These are phyloP conservation scores for Cuculus canorus DNA, from an alignment of 2,797 vertebrate species.

Conservation along the genomic window DNA sequence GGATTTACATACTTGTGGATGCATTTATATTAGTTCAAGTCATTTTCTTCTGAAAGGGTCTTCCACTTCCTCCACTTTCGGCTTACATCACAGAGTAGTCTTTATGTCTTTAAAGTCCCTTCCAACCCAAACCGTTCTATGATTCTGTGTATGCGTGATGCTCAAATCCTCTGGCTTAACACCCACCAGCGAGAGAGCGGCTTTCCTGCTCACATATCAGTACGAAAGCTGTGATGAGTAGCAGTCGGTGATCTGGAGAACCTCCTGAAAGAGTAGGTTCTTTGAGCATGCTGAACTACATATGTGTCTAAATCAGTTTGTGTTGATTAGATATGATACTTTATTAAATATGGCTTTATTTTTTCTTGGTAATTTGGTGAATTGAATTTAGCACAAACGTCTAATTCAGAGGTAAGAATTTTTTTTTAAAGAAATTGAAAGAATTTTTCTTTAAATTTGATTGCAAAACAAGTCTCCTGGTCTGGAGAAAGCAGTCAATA, in stretches of 20 bases:
- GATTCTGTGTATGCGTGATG: background rate
- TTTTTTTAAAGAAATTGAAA: background rate
- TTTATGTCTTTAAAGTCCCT: no score
- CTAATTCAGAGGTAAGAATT: background rate
- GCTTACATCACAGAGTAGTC: background rate
- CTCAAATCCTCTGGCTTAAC: background rate
- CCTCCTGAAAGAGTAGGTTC: background rate
- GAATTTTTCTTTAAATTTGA: background rate
- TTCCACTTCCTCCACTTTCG: background rate
- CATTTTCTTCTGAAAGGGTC: background rate
- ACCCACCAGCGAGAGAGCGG: accelerated
- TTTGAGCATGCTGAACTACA: background rate
- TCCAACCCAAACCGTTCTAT: no score
- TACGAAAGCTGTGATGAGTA: background rate
- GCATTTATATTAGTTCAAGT: background rate
- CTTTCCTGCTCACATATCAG: background rate
- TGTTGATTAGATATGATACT: background rate
- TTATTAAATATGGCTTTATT: background rate
- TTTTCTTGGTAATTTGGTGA: background rate
- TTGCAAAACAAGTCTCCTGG: background rate
- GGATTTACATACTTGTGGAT: background rate
- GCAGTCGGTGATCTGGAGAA: background rate
- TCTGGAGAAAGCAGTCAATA: background rate
- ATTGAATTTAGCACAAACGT: background rate
- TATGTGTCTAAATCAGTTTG: background rate